Base-by-base conservation (phyloP, 2,113 vertebrate genomes). In the Lepus europaeus region DNA sequence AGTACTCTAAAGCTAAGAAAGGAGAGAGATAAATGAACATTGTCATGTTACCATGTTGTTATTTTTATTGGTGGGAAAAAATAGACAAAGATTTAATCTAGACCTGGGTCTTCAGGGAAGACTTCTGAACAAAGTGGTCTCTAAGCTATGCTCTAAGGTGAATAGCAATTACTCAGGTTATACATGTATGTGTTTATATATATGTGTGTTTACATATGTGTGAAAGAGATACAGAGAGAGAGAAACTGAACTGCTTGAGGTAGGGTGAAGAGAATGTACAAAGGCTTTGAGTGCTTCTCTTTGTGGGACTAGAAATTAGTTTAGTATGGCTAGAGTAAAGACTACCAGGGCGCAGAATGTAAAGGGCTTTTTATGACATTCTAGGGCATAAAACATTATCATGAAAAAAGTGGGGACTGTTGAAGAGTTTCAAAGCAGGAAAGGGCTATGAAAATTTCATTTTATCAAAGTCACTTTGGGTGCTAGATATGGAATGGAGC, bases 301-400 rank as follows among this genome's bases (percentile, higher is more conserved):
- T 81, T 90, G 49, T 69, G 64, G 23, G 7, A 78, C 68, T n/a
- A 79, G 23, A 94, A 86, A 74, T 89, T 78, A 33, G 72, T 83
- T 81, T 78, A 22, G 2, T 20, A 29, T 72, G 33, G 0, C 33
- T 90, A 7, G 3, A 93, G 6, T 17, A 45, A n/a, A 72, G 19
- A 79, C 27, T 64, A 29, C 3, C 25, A 85, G n/a, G 29, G 4
- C 13, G 20, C 11, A 59, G 22, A 59, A 59, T 64, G 4, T 78
- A 12, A 72, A 86, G 56, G 39, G 2, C 6, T n/a, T 80, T 81
- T 94, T 69, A 31, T 53, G 29, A 14, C 31, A 79, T 73, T 78
- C 3, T 80, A 78, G n/a, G 9, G 29, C 4, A 13, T 85, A 25
- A 79, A 79, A 68, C 9, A 82, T 79, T 91, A 80, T 76, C 6